Conservation (phyloP, 92 coral and sea anemone genomes). For the Zoanthus sansibaricus region DNA sequence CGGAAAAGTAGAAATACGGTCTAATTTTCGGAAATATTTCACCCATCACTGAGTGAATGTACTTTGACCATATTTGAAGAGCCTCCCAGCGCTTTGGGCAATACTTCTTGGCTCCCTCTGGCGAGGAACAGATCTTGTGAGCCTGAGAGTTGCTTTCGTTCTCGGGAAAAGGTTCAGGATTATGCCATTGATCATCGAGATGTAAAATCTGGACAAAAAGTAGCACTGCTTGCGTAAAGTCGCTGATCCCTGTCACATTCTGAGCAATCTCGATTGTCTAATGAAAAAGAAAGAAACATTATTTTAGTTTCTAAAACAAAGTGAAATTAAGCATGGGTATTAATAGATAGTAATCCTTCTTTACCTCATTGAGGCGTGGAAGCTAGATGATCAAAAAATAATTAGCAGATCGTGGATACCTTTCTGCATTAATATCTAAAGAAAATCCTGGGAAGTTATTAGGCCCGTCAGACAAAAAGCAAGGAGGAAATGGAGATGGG, state of each 20-base stretch:
- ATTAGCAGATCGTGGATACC: too few relatives aligned
- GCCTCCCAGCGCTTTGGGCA: constrained; percentile 97
- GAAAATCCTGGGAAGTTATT: too few relatives aligned
- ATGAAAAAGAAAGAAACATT: not conserved
- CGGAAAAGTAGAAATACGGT: constrained; percentile 82
- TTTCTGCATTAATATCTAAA: too few relatives aligned
- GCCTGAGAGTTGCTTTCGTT: constrained; percentile 87
- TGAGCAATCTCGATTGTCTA: constrained; percentile 78
- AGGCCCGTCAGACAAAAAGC: too few relatives aligned
- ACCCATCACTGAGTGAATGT: constrained; percentile 75
- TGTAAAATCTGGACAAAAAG: constrained; percentile 55
- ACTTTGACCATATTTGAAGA: constrained; percentile 81
- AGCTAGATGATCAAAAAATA: too few relatives aligned
- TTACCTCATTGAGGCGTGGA: too few relatives aligned
- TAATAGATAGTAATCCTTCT: too few relatives aligned
- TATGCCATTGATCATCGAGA: constrained; percentile 81
- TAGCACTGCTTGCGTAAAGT: constrained; percentile 64
- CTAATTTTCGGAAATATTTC: constrained; percentile 81
- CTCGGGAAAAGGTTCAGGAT: constrained; percentile 80
- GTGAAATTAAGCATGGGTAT: too few relatives aligned
- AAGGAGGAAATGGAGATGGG: too few relatives aligned
- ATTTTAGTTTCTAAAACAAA: not conserved
- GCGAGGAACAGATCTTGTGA: constrained; percentile 74
- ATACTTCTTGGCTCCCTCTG: constrained; percentile 69
- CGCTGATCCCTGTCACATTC: constrained; percentile 65